Evolutionary conservation across 2,113 vertebrate genomes (phyloP).

Genomic region (Cebidichthys violaceus): DNA sequence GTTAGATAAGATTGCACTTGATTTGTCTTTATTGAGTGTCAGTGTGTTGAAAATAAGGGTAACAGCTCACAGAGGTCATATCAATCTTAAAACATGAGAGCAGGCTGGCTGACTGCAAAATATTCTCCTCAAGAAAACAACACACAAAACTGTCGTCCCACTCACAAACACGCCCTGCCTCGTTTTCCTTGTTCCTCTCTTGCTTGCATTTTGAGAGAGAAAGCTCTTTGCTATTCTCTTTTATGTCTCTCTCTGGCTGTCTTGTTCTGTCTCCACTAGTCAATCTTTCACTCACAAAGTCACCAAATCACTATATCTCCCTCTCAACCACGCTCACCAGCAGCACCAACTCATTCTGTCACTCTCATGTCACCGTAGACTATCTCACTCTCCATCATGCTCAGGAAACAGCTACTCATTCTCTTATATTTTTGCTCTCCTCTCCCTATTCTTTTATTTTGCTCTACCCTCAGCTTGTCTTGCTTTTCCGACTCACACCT

Average conservation of each 20-base stretch:
- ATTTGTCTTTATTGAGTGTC: constrained; percentile 20
- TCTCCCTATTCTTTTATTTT: not conserved
- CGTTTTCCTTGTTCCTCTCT: constrained; percentile 31
- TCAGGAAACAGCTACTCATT: constrained; percentile 16
- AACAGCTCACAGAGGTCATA: not conserved
- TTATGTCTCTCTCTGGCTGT: constrained; percentile 28
- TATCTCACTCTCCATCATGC: constrained; percentile 37
- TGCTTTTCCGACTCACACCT: constrained; percentile 14
- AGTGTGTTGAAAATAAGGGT: not conserved
- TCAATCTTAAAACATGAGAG: constrained; percentile 21
- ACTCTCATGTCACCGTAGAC: constrained; percentile 43
- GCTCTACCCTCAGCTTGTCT: not conserved
- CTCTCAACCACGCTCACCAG: not conserved
- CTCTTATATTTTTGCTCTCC: not conserved
- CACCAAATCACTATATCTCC: constrained; percentile 3
- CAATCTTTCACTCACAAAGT: constrained; percentile 36
- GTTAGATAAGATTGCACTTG: not conserved
- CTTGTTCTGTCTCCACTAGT: constrained; percentile 26
- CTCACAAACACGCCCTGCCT: constrained; percentile 26
- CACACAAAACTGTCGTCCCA: not conserved
- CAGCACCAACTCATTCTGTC: constrained; percentile 45
- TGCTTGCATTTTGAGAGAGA: constrained; percentile 17
- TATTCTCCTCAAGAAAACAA: constrained; percentile 45
- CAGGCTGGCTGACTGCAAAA: constrained; percentile 22
- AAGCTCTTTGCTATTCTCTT: constrained; percentile 25